These are phyloP conservation scores for Dolichotis patagonum DNA, from an alignment of 2,113 vertebrate genomes.

Conservation along the genomic window DNA sequence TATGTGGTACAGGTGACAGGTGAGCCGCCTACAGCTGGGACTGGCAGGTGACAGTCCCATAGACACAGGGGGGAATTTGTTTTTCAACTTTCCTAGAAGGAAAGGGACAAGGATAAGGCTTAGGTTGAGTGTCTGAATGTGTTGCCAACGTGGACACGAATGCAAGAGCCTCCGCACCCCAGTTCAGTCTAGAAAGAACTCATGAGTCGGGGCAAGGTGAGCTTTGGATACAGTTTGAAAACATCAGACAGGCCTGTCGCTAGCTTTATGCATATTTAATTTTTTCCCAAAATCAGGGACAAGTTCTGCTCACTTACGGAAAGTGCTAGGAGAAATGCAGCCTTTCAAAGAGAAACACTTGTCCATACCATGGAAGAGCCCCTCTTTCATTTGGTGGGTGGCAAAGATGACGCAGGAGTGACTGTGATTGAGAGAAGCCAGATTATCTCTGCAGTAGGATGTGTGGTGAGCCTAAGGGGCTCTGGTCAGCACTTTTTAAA, in stretches of 20 bases:
- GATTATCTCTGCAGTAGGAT: not conserved
- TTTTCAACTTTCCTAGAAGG: not conserved
- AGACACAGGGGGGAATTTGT: not conserved
- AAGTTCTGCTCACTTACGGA: not conserved
- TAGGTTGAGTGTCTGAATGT: not conserved
- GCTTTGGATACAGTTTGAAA: constrained; percentile 26
- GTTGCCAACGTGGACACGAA: not conserved
- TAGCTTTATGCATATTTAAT: constrained; percentile 30
- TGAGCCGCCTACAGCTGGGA: not conserved
- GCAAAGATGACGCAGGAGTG: not conserved
- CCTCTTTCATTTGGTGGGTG: not conserved
- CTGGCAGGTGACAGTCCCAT: not conserved
- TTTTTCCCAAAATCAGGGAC: not conserved
- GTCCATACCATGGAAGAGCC: not conserved
- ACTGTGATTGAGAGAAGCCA: not conserved
- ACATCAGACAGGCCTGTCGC: not conserved
- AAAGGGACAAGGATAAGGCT: not conserved
- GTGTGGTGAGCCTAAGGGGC: not conserved
- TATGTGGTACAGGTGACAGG: no score
- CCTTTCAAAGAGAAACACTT: not conserved
- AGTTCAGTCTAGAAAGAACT: not conserved
- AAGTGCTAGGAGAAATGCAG: not conserved
- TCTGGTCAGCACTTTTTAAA: not conserved
- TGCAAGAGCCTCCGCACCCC: not conserved
- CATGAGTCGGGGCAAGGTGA: not conserved